Conservation (phyloP, 2,888 invertebrate species). For the Alloscopus bannaensis region DNA sequence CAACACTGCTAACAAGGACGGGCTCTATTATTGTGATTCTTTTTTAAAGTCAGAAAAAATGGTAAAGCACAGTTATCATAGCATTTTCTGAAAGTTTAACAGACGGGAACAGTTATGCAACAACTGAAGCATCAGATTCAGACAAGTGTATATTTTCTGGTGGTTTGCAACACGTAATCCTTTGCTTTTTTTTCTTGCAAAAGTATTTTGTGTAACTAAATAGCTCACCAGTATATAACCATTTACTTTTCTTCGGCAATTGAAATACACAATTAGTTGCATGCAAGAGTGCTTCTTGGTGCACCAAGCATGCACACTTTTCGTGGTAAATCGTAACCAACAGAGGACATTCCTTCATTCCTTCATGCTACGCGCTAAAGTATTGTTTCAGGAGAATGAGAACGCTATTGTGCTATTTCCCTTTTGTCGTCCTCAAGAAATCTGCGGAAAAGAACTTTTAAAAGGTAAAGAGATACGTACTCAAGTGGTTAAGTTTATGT, state of each 20-base stretch:
- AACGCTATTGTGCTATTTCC: background rate
- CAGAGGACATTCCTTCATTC: too few relatives aligned
- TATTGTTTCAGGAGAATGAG: background rate
- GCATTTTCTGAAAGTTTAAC: background rate
- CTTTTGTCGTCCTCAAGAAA: background rate
- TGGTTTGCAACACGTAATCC: background rate
- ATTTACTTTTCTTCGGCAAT: background rate
- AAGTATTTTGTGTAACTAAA: background rate
- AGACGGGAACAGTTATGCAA: constrained; percentile 11
- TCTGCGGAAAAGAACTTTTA: background rate
- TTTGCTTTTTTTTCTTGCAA: background rate
- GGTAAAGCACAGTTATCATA: constrained; percentile 4
- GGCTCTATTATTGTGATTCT: too few relatives aligned
- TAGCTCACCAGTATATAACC: background rate
- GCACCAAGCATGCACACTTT: constrained; percentile 21
- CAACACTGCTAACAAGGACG: too few relatives aligned
- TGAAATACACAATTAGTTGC: constrained; percentile 18
- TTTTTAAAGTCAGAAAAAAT: too few relatives aligned
- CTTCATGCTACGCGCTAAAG: background rate
- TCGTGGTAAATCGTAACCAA: too few relatives aligned
- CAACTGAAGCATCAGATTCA: constrained; percentile 19
- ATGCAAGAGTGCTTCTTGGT: background rate
- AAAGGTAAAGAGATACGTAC: too few relatives aligned
- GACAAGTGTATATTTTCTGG: background rate
- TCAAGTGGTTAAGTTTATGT: too few relatives aligned